Percentiles rank a stretch among this genome's conserved stretches.
phyloP scores from a whole-genome alignment of 2,888 invertebrate species.

The Notocelia uddmanniana region DNA sequence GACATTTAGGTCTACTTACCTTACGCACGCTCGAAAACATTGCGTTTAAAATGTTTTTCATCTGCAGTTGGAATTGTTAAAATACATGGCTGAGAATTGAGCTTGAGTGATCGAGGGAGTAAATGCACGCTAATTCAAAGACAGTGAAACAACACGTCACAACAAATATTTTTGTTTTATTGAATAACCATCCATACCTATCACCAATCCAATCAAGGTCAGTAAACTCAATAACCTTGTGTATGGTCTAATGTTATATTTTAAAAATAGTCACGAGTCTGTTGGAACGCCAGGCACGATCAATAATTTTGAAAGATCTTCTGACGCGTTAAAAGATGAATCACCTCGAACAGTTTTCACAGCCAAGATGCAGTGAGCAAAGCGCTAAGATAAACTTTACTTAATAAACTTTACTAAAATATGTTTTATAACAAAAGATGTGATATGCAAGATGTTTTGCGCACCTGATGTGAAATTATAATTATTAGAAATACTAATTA shows the following conservation, averaged over 20 bases:
- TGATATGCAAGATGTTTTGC: no score
- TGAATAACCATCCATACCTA: not conserved
- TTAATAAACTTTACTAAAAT: conserved; percentile 27
- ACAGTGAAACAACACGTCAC: not conserved
- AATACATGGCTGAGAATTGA: conserved; percentile 18
- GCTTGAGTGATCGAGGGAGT: not conserved
- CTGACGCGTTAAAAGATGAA: conserved; percentile 39
- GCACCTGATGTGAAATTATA: no score
- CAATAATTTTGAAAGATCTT: conserved; percentile 38
- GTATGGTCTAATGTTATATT: conserved; percentile 16
- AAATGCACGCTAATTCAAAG: not conserved
- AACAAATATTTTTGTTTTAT: not conserved
- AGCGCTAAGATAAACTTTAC: conserved; percentile 20
- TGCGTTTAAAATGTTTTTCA: no score
- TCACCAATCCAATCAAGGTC: not conserved
- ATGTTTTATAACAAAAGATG: not conserved
- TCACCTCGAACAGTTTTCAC: conserved; percentile 26
- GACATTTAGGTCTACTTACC: no score
- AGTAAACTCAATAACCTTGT: conserved; percentile 25
- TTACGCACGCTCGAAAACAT: no score
- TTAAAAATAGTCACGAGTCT: conserved; percentile 30
- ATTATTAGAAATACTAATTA: no score
- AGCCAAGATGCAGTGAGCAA: conserved; percentile 36
- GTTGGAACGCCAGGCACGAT: conserved; percentile 27
- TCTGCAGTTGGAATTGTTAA: no score